Evolutionary conservation across 2,888 invertebrate species (phyloP).

Genomic region (Cactoblastis cactorum): DNA sequence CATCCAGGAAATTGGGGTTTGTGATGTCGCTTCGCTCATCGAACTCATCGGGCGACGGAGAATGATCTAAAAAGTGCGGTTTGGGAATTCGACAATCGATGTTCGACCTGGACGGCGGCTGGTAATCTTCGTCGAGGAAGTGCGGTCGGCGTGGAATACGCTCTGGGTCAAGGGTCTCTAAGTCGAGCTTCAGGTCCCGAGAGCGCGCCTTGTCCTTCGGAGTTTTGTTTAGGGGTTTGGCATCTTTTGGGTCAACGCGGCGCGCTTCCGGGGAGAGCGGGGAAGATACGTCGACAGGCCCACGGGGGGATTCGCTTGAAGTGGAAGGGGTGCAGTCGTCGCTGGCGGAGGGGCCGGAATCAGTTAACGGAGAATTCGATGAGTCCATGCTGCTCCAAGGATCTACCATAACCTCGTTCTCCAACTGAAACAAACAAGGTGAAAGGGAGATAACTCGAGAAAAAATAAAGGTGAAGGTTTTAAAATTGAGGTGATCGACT

Average conservation of each 20-base stretch:
- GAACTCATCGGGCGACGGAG: constrained; percentile 73
- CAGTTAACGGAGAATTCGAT: constrained; percentile 74
- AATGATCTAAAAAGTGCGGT: constrained; percentile 75
- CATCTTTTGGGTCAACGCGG: constrained; percentile 58
- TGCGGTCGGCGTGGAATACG: constrained; percentile 75
- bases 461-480: constrained; percentile 44
- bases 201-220: constrained; percentile 66
- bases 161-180: constrained; percentile 60
- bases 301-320: constrained; percentile 59
- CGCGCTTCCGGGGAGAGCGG: constrained; percentile 54
- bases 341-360: constrained; percentile 74
- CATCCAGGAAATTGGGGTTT: constrained; percentile 71
- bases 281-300: constrained; percentile 44
- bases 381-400: constrained; percentile 79
- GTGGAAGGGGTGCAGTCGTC: constrained; percentile 73
- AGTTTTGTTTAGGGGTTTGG: constrained; percentile 42
- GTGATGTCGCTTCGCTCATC: constrained; percentile 73
- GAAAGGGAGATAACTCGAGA: constrained; percentile 27
- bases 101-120: constrained; percentile 74
- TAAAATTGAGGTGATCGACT: constrained; percentile 41
- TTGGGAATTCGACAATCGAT: constrained; percentile 74
- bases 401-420: constrained; percentile 79
- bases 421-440: constrained; percentile 72
- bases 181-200: constrained; percentile 61
- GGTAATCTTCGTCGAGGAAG: constrained; percentile 82